Evolutionary conservation across 2,888 invertebrate genomes (phyloP), one percentile per base, ranked within the genome.

Genomic region (Alviniconcha strummeri): DNA sequence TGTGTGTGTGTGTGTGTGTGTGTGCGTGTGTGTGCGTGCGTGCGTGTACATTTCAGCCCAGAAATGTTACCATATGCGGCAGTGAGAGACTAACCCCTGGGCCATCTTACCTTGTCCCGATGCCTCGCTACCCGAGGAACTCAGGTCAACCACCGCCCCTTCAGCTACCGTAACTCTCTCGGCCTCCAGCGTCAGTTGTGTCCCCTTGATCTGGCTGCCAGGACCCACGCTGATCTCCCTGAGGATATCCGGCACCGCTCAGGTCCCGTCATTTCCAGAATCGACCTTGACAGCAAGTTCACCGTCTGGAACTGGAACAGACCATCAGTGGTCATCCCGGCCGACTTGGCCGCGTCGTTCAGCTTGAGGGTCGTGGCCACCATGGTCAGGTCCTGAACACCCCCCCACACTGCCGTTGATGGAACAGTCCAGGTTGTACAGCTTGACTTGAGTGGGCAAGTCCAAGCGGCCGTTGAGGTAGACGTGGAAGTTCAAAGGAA

Each of bases 361-460:
- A 89, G 69, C n/a, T 79, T 81, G 1, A 89, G 55, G 2, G 82
- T 82, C 9, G 89, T 83, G 55, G 84, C 84, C 19, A 87, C 79
- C 52, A 89, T 85, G 17, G 86, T 84, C 5, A 89, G 81, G 11
- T 89, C 84, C 36, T 87, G 87, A 5, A 89, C 83, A 13, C 90
- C 89, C 36, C 19, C 89, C 88, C 17, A 90, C 69, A 54, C 82
- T 86, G 9, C 90, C 90, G 56, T 87, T 80, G 9, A 90, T 67
- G 77, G 83, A 82, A 78, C 86, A 89, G 17, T 82, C 81, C 4
- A 88, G 83, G 67, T 87, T 85, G 84, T 83, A 87, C 82, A 86
- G 85, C 75, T 88, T 89, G n/a, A 87, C 85, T 84, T 86, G 74
- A 36, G 88, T 85, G 64, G 89, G 89, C 79, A 90, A 83, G 78